Evolutionary conservation across 2,888 invertebrate genomes (phyloP).

Genomic region (Platerodrilus igneus): DNA sequence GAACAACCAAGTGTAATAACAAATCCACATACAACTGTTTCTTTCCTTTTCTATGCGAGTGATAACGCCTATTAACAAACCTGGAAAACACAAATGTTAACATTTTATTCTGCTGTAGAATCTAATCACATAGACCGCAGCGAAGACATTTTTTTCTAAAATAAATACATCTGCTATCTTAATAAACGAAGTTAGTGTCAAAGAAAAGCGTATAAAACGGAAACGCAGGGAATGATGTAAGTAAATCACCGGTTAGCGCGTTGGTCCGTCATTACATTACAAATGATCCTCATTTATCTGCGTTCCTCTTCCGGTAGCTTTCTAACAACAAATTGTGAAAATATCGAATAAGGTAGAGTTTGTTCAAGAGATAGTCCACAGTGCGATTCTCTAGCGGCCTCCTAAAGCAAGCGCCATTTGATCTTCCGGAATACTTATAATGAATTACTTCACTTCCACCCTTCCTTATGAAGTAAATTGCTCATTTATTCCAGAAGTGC

Average conservation of each 20-base stretch:
- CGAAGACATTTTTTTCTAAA: too few relatives aligned
- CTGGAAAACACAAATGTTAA: too few relatives aligned
- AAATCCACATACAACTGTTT: too few relatives aligned
- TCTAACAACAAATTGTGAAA: conserved; percentile 35
- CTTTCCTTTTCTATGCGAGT: too few relatives aligned
- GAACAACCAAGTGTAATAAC: too few relatives aligned
- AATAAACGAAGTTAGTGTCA: conserved; percentile 20
- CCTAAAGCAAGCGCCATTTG: conserved; percentile 26
- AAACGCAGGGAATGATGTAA: conserved; percentile 34
- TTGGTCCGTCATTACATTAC: conserved; percentile 43
- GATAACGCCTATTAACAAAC: too few relatives aligned
- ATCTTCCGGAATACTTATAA: conserved; percentile 29
- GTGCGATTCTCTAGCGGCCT: conserved; percentile 24
- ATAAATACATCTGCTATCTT: conserved; percentile 19
- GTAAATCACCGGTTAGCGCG: conserved; percentile 44
- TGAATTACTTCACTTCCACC: too few relatives aligned
- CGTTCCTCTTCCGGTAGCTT: conserved; percentile 39
- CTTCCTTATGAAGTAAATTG: too few relatives aligned
- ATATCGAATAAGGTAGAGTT: conserved; percentile 26
- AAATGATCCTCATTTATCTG: conserved; percentile 43
- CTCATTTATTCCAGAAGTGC: too few relatives aligned
- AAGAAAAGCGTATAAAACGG: conserved; percentile 14
- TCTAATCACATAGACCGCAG: too few relatives aligned
- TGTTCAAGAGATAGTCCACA: conserved; percentile 23
- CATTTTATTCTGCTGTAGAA: too few relatives aligned